A percentile compares a stretch with the other conserved stretches of the same genome.
These are phyloP conservation scores for Molossus alvarezi DNA, from an alignment of 2,797 vertebrate species.

Conservation along the genomic window DNA sequence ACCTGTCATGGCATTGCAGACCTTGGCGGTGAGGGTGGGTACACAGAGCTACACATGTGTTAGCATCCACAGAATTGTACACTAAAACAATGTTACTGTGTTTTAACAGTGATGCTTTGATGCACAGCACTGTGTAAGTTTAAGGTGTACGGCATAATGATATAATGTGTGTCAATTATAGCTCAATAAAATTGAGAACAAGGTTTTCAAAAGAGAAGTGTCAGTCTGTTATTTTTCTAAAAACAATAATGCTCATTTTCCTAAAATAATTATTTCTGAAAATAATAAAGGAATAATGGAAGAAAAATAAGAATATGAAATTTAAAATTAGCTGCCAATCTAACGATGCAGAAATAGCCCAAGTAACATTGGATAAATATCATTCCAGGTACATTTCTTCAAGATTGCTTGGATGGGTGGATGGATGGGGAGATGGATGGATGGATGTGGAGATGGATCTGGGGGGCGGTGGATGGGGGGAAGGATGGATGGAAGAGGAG, in stretches of 20 bases:
- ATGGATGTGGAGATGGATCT: not conserved
- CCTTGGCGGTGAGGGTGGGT: not conserved
- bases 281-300: not conserved
- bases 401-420: not conserved
- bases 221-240: not conserved
- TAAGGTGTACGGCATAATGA: not conserved
- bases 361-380: not conserved
- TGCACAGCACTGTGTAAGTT: no score
- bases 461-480: no score
- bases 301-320: conserved; percentile 2
- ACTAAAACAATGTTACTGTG: not conserved
- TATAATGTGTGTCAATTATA: not conserved
- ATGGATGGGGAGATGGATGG: not conserved
- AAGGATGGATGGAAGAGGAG: not conserved
- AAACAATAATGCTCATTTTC: not conserved
- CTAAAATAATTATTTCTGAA: not conserved
- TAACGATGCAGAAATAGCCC: not conserved
- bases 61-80: not conserved
- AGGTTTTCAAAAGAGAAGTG: not conserved
- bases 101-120: not conserved
- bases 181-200: not conserved
- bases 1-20: no score
- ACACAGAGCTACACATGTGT: not conserved
- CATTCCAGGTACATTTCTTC: not conserved
- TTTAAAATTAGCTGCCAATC: not conserved